Evolutionary conservation across 2,113 vertebrate genomes (phyloP), one percentile per base, ranked within the genome.

Genomic region (Serilophus lunatus): DNA sequence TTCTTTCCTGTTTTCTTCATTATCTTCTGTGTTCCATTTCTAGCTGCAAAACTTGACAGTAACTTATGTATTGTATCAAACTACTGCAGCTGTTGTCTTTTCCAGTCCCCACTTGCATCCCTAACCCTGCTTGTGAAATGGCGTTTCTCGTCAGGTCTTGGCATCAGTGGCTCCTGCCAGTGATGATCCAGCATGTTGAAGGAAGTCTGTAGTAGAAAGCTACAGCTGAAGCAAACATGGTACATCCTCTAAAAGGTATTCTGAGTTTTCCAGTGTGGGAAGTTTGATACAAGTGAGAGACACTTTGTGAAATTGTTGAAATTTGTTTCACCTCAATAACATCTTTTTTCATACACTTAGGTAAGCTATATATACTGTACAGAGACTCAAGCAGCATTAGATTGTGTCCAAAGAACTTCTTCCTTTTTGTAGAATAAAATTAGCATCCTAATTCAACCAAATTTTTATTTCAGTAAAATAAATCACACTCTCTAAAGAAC

Each of bases 401-500:
- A 54, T 83, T 86, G 54, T 59, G 49, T 47, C 96, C 68, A 86
- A 97, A 79, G 90, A 97, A 94, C 87, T 65, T 94, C 78, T 84
- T 94, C 77, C 77, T 90, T 61, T 47, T 59, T 38, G 75, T 7
- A 68, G 13, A 59, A 87, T 57, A 87, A 91, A 96, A 96, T 83
- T 87, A 94, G 79, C 83, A 93, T 95, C 71, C 95, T 83, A 88
- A 96, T 90, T 94, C 89, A 69, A 61, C 5, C 31, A 64, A 1
- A 0, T 90, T 86, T 85, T 96, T 92, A 83, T 83, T 95, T 93
- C 56, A 84, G 65, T 93, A 93, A 90, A 96, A 31, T 93, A 80
- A 90, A 84, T 50, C 19, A 31, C 22, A 60, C 79, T 68, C 20
- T 86, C 47, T 90, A 38, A 82, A 88, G 85, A 92, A 66, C 82